Evolutionary conservation across 2,888 invertebrate species (phyloP).

Genomic region (Pterobdella sp.): DNA sequence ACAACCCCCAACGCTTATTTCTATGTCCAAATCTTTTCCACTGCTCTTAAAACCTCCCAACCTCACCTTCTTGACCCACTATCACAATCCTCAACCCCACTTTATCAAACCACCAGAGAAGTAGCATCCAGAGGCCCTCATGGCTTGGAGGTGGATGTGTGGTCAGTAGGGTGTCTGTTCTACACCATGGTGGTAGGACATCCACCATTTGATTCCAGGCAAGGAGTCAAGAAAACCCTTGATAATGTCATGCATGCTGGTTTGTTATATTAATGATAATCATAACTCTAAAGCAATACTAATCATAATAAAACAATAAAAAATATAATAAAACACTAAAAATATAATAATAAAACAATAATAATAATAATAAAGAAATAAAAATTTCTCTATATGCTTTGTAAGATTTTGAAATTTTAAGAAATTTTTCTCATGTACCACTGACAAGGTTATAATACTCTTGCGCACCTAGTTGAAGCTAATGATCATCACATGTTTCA

Average conservation of each 20-base stretch:
- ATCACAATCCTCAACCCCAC: neutral
- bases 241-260: conserved; percentile 80
- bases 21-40: neutral
- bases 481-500: too few relatives aligned
- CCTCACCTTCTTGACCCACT: neutral
- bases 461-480: too few relatives aligned
- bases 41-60: neutral
- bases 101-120: conserved; percentile 48
- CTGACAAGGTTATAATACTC: too few relatives aligned
- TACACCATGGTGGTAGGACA: conserved; percentile 81
- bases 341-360: too few relatives aligned
- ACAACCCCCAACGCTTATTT: neutral
- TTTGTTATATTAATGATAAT: conserved; percentile 28
- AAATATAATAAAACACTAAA: too few relatives aligned
- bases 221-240: conserved; percentile 69
- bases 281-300: too few relatives aligned
- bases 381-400: too few relatives aligned
- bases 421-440: too few relatives aligned
- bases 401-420: too few relatives aligned
- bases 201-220: conserved; percentile 85
- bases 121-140: conserved; percentile 79
- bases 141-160: conserved; percentile 85
- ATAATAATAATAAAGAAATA: too few relatives aligned
- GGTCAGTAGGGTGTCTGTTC: conserved; percentile 91
- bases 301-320: too few relatives aligned